A percentile compares a stretch with the other conserved stretches of the same genome.
Evolutionary conservation across 2,797 vertebrate species (phyloP).

Genomic region (Ispidina lecontei): DNA sequence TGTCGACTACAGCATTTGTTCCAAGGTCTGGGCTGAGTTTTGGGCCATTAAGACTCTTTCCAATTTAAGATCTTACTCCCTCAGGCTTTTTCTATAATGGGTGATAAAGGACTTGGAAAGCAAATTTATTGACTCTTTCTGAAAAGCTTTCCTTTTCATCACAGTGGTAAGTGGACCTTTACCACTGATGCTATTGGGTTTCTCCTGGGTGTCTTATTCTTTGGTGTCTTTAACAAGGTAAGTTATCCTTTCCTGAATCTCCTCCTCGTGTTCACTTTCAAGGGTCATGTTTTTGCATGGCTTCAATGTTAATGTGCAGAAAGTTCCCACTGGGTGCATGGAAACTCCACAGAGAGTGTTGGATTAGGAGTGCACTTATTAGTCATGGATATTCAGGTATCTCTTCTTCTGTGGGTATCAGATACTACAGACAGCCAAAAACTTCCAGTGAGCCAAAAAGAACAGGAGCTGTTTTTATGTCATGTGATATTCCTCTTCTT

Average conservation of each 20-base stretch:
- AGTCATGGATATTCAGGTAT: background rate
- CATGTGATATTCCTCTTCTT: background rate
- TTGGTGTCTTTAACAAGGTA: conserved; percentile 22
- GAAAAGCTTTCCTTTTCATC: conserved; percentile 43
- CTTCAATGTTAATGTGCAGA: background rate
- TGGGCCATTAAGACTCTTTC: conserved; percentile 45
- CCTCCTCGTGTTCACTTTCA: conserved; percentile 33
- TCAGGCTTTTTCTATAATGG: conserved; percentile 33
- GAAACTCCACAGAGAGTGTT: background rate
- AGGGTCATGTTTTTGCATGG: conserved; percentile 13
- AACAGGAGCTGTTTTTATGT: background rate
- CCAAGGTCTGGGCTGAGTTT: conserved; percentile 29
- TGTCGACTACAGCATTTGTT: conserved; percentile 58
- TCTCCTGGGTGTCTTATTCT: conserved; percentile 34
- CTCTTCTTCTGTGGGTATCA: conserved; percentile 1
- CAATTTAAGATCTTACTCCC: conserved; percentile 51
- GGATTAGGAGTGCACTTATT: background rate
- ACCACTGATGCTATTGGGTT: conserved; percentile 16
- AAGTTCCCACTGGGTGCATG: background rate
- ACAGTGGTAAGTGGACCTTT: background rate
- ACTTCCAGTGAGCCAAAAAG: background rate
- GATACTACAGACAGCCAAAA: background rate
- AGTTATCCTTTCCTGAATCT: conserved; percentile 48
- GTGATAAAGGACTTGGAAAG: conserved; percentile 54
- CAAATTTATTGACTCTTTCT: conserved; percentile 54